Conservation (phyloP, 1,140 invertebrate genomes). For the Temnothorax curvispinosus region DNA sequence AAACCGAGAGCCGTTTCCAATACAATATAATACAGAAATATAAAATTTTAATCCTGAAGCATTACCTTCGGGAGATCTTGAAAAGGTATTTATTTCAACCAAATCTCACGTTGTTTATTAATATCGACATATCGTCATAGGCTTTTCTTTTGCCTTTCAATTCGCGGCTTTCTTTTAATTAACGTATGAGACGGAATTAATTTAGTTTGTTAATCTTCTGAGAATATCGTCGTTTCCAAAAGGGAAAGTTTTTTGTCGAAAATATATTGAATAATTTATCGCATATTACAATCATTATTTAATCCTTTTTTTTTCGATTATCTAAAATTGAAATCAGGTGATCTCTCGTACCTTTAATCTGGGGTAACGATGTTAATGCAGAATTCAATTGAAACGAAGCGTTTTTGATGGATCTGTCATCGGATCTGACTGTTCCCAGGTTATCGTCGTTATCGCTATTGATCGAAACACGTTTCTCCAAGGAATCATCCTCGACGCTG, state of each 20-base stretch:
- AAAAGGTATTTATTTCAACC: not conserved
- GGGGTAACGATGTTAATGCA: not conserved
- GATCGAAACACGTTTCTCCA: not conserved
- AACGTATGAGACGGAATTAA: not conserved
- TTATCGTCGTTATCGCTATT: slow-evolving; percentile 12
- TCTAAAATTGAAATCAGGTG: not conserved
- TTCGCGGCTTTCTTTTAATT: not conserved
- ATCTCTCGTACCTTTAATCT: not conserved
- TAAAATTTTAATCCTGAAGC: not conserved
- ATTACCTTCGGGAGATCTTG: not conserved
- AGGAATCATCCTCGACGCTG: slow-evolving; percentile 21
- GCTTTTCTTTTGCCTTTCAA: not conserved
- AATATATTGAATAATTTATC: not conserved
- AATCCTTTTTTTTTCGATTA: not conserved
- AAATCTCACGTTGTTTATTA: not conserved
- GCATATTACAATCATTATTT: not conserved
- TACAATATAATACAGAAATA: not conserved
- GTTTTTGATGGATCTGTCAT: slow-evolving; percentile 2
- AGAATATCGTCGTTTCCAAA: not conserved
- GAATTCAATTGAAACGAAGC: slow-evolving; percentile 8
- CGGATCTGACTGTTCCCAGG: not conserved
- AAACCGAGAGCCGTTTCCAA: slow-evolving; percentile 1
- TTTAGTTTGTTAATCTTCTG: not conserved
- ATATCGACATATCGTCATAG: not conserved
- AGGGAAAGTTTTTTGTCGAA: not conserved